Conservation (phyloP, 2,888 invertebrate species). For the Agonopterix heracliana region DNA sequence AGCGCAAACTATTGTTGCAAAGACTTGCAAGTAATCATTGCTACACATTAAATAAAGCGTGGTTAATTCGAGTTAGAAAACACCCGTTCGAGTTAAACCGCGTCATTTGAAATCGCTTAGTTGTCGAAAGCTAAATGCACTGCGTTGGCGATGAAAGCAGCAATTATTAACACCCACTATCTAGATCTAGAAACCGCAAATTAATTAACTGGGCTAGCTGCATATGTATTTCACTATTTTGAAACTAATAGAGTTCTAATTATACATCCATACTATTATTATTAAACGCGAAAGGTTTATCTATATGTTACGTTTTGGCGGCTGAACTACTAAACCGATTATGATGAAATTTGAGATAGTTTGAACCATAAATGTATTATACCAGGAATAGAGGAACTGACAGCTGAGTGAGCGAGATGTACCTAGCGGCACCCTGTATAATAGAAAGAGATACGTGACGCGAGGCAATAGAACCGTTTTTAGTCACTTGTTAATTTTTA, state of each 20-base stretch:
- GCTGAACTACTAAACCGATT: too few species aligned
- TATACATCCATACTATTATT: background rate
- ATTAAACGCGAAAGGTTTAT: too few species aligned
- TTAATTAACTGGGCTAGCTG: conserved; percentile 6
- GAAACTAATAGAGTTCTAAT: conserved; percentile 1
- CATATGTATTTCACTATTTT: background rate
- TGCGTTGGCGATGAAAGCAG: conserved; percentile 13
- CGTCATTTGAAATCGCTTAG: conserved; percentile 19
- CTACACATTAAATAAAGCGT: conserved; percentile 7
- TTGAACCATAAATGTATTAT: too few species aligned
- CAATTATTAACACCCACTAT: conserved; percentile 13
- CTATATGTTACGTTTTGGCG: too few species aligned
- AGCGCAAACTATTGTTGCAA: background rate
- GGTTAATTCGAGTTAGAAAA: conserved; percentile 9
- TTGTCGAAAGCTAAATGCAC: conserved; percentile 11
- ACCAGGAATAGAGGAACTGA: too few species aligned
- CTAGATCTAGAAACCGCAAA: conserved; percentile 11
- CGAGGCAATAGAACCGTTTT: too few species aligned
- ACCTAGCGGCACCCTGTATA: too few species aligned
- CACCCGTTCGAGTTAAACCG: conserved; percentile 7
- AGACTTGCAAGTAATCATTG: background rate
- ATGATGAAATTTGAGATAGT: too few species aligned
- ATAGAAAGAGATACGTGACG: too few species aligned
- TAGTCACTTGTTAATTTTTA: too few species aligned
- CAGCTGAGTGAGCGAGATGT: too few species aligned